phyloP scores from a whole-genome alignment of 1,140 invertebrate genomes.

The Diorhabda elongata region DNA sequence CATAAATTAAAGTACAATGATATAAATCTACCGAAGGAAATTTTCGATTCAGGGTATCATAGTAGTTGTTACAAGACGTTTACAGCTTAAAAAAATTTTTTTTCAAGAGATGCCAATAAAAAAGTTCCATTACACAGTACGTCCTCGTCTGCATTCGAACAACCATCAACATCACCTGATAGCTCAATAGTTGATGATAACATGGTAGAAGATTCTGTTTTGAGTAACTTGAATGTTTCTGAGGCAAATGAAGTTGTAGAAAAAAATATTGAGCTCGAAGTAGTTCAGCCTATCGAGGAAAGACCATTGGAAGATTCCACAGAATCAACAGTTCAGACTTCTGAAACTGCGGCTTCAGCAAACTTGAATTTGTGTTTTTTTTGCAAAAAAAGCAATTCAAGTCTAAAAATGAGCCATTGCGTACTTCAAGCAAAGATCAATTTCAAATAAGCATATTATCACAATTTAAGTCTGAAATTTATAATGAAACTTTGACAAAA shows the following conservation, averaged over 20 bases:
- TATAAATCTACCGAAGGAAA: no score
- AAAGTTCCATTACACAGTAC: no score
- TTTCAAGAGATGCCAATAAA: no score
- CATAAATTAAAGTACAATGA: no score
- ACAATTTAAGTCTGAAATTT: no score
- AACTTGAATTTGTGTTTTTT: constrained; percentile 28
- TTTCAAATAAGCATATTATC: no score
- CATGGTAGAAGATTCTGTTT: constrained; percentile 25
- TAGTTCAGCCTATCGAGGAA: constrained; percentile 29
- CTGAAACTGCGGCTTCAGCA: constrained; percentile 26
- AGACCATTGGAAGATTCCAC: constrained; percentile 22
- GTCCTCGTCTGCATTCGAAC: not conserved
- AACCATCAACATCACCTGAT: constrained; percentile 26
- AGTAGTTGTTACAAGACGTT: no score
- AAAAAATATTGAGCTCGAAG: constrained; percentile 30
- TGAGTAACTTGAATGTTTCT: constrained; percentile 27
- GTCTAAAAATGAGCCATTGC: constrained; percentile 20
- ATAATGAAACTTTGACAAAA: no score
- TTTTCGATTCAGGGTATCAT: no score
- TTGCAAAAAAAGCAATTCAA: constrained; percentile 23
- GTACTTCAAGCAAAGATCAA: no score
- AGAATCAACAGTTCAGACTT: constrained; percentile 28
- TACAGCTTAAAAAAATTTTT: no score
- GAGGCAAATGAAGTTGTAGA: constrained; percentile 25
- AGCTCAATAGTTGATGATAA: constrained; percentile 28